A percentile compares a stretch with the other conserved stretches of the same genome.
Evolutionary conservation across 2,113 vertebrate species (phyloP).

Genomic region (Vulpes ferrilata): DNA sequence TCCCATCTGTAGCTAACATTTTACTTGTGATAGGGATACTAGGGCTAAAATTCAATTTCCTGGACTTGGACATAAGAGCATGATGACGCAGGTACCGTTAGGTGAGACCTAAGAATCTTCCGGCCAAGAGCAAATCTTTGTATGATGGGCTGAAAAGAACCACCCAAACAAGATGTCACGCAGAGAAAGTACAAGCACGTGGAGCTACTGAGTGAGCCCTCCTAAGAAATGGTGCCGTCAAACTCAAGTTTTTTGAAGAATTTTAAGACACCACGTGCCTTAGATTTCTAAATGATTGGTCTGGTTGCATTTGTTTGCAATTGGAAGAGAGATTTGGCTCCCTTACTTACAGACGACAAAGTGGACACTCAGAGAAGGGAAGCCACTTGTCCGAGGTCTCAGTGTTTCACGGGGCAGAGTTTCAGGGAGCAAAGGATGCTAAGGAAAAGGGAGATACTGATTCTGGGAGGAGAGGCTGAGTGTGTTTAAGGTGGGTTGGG

Average conservation of each 20-base stretch:
- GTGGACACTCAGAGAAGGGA: rapidly evolving
- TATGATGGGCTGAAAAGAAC: neutral
- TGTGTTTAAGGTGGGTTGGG: rapidly evolving
- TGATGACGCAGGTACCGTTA: rapidly evolving
- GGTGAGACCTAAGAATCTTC: neutral
- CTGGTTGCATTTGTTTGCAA: neutral
- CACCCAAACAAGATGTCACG: rapidly evolving
- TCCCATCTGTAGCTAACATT: neutral
- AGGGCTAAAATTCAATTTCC: neutral
- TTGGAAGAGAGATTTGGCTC: neutral
- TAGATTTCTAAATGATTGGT: neutral
- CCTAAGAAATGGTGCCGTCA: neutral
- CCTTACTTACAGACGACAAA: neutral
- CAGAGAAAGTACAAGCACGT: neutral
- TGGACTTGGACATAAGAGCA: neutral
- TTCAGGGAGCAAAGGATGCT: neutral
- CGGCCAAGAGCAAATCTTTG: rapidly evolving
- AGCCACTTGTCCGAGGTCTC: neutral
- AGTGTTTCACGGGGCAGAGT: rapidly evolving
- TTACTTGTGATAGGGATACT: neutral
- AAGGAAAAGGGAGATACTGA: neutral
- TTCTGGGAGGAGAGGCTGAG: neutral
- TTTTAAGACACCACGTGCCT: rapidly evolving
- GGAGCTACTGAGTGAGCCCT: neutral
- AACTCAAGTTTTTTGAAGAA: neutral